Evolutionary conservation across 2,113 vertebrate genomes (phyloP).

Genomic region (Ceyx melanurus): DNA sequence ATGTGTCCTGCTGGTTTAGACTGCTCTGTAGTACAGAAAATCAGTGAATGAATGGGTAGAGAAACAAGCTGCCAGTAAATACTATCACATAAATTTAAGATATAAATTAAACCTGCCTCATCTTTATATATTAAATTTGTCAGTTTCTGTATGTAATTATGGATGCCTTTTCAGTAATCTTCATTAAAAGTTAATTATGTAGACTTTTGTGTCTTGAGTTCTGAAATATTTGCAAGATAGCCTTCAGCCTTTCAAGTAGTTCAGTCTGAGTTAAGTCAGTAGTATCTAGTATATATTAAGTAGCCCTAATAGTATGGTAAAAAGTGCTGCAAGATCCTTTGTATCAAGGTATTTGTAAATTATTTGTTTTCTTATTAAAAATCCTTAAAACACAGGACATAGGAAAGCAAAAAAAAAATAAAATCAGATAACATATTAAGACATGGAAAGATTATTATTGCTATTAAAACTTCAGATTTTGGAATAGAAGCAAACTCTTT

Average conservation of each 20-base stretch:
- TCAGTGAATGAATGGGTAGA: not conserved
- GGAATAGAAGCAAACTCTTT: not conserved
- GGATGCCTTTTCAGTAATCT: not conserved
- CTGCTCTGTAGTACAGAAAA: not conserved
- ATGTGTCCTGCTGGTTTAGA: fast-evolving
- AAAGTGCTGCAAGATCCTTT: not conserved
- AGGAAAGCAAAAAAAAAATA: not conserved
- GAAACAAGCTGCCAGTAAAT: not conserved
- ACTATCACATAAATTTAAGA: not conserved
- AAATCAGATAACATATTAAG: not conserved
- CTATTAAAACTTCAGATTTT: not conserved
- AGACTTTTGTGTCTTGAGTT: not conserved
- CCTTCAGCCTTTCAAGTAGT: not conserved
- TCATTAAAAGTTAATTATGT: not conserved
- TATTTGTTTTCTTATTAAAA: not conserved
- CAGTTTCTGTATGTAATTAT: not conserved
- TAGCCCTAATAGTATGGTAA: not conserved
- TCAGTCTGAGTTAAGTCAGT: not conserved
- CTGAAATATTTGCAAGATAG: not conserved
- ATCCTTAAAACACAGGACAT: not conserved
- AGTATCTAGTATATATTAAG: not conserved
- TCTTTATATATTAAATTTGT: not conserved
- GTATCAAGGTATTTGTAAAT: not conserved
- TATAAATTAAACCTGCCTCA: not conserved
- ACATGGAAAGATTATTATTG: not conserved